Evolutionary conservation across 2,113 vertebrate species (phyloP), one percentile per base, ranked within the genome.

Genomic region (Cheilinus undulatus): DNA sequence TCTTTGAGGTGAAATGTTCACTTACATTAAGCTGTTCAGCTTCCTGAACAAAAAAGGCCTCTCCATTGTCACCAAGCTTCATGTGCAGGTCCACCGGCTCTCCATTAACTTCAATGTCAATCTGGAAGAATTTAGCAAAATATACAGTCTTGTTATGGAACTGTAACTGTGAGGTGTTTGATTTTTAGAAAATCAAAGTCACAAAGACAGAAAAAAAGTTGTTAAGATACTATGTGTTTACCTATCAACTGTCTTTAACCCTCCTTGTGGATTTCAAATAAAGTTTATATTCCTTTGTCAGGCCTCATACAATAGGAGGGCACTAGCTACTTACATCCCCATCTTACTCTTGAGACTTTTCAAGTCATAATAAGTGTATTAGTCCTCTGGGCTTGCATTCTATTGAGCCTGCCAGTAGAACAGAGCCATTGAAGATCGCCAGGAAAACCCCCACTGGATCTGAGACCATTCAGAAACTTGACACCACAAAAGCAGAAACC

Each of bases 1-100:
- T 51, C 51, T 50, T 40, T 43, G 34, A 19, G 9, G 14, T 52
- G 22, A 4, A 46, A 5, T 11, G 43, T 4, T 23, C 32, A 78
- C 96, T 97, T 92, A 99, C 98, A 75, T 97, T 95, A 78, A 93
- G 93, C 81, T 96, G 94, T 81, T 96, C 96, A 0, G 95, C 91
- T 91, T 99, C 97, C 86, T 99, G 95, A 26, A 99, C 98, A 82
- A 99, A 99, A 91, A 99, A 99, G 62, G 98, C 97, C 93, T 99
- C 98, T 87, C 98, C 98, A 58, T 98, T 99, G 87, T 99, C 98
- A 46, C 98, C 97, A 27, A 99, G 88, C 81, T 99, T 99, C 98
- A 99, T 99, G 81, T 99, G 98, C 90, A 99, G 94, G 69, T 98
- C 96, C 61, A 98, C 97, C 0, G 96, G 94, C 69, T 95, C 96